Conservation (phyloP, 2,888 invertebrate genomes). For the Agrotis puta region DNA sequence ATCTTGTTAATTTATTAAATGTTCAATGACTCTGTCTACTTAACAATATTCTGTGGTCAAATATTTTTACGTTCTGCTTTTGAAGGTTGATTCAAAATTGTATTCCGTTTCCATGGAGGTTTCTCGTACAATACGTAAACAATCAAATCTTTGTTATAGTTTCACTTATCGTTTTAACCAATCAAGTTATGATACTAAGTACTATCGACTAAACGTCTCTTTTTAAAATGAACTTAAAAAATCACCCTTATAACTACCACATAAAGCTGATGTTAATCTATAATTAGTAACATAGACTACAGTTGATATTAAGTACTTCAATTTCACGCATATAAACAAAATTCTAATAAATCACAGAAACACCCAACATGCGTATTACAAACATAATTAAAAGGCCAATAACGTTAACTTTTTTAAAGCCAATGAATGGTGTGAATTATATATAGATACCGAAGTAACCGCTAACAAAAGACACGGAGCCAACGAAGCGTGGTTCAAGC, state of each 20-base stretch:
- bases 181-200: constrained; percentile 20
- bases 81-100: constrained; percentile 29
- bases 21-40: constrained; percentile 12
- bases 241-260: too few relatives aligned
- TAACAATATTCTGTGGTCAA: constrained; percentile 7
- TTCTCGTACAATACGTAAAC: constrained; percentile 23
- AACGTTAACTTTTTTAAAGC: constrained; percentile 54
- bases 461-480: constrained; percentile 72
- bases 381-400: constrained; percentile 60
- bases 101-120: constrained; percentile 32
- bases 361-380: constrained; percentile 29
- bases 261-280: too few relatives aligned
- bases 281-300: too few relatives aligned
- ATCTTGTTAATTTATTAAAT: constrained; percentile 9
- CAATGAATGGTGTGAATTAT: constrained; percentile 69
- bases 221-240: too few relatives aligned
- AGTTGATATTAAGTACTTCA: background rate
- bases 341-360: constrained; percentile 29
- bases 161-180: constrained; percentile 37
- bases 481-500: constrained; percentile 76
- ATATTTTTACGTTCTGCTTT: background rate
- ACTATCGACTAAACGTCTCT: too few relatives aligned
- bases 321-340: constrained; percentile 15
- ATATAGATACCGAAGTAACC: constrained; percentile 68
- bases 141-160: constrained; percentile 45